Conservation (phyloP, 2,113 vertebrate genomes). For the Labrus mixtus region DNA sequence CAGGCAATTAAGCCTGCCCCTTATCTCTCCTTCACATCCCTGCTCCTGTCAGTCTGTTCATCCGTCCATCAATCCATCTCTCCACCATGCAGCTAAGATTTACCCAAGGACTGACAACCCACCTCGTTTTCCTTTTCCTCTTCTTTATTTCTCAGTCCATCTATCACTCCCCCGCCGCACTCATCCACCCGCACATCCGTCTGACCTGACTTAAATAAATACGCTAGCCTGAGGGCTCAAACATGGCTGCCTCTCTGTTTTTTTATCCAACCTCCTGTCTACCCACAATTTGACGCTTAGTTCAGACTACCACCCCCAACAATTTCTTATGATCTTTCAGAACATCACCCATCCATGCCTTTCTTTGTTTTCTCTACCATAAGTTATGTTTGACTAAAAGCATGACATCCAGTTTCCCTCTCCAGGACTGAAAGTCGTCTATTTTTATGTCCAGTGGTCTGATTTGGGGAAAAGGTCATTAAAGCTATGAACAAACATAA, state of each 20-base stretch:
- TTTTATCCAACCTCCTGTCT: constrained; percentile 4
- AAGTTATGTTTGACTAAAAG: constrained; percentile 30
- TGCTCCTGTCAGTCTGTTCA: constrained; percentile 39
- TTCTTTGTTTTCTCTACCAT: not conserved
- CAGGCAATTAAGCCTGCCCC: constrained; percentile 57
- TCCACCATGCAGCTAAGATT: constrained; percentile 29
- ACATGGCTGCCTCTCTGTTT: constrained; percentile 7
- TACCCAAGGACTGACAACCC: constrained; percentile 53
- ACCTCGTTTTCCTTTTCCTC: constrained; percentile 34
- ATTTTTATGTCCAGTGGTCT: no score
- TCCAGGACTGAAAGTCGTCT: not conserved
- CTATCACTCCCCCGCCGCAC: constrained; percentile 32
- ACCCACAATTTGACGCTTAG: constrained; percentile 14
- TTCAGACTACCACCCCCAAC: not conserved
- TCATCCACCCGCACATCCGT: constrained; percentile 27
- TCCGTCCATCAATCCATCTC: constrained; percentile 48
- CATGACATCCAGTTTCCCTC: not conserved
- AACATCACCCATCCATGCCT: constrained; percentile 7
- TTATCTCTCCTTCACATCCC: constrained; percentile 48
- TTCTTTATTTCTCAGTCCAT: constrained; percentile 1
- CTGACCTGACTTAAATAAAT: constrained; percentile 39
- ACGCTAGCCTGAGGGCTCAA: constrained; percentile 36
- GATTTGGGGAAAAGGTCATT: not conserved
- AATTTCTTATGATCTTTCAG: constrained; percentile 9
- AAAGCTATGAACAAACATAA: not conserved